Base-by-base conservation (phyloP, 2,888 invertebrate genomes). In the Spialia ferax region DNA sequence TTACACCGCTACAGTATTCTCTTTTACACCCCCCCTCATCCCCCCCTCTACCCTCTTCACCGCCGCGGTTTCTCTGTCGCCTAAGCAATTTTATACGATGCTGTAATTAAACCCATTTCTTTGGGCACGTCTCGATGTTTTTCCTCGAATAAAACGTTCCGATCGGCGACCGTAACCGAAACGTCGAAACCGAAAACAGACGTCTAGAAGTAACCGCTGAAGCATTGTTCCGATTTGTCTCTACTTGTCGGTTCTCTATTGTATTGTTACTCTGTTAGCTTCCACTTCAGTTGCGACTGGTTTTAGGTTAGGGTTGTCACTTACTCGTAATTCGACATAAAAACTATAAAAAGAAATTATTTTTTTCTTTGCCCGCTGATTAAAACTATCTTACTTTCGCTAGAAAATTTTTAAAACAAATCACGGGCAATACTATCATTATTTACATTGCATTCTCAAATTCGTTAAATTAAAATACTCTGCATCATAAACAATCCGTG, bases 81-180 rank as follows among this genome's bases (percentile, higher is more conserved):
- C 73, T 70, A 74, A 63, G 76, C 75, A 74, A 75, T 81, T 83
- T 79, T 77, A 78, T 79, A 75, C 73, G 69, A 32, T 69, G 73
- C 74, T 88, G 88, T 89, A 90, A 89, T 90, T 88, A 88, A 90
- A 88, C 82, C 80, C 86, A 85, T 88, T 87, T 85, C 85, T 85
- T 84, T 82, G 80, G 75, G 74, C 75, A 78, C 73, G 77, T 68
- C 72, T 70, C 74, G 70, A 71, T 74, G 79, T 81, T 81, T 81
- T 80, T 79, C 79, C 72, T 72, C 63, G 74, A 68, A 75, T 71
- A 74, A 77, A 82, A 78, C 77, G 77, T 63, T 20, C 20, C 20
- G 48, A 32, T 68, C 77, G 75, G 72, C 71, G 68, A 71, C 64
- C 64, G 45, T 35, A n/a, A 23, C 26, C 15, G 66, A 60, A 66